Evolutionary conservation across 2,888 invertebrate genomes (phyloP), one percentile per base, ranked within the genome.

Genomic region (Agonum fuliginosum): DNA sequence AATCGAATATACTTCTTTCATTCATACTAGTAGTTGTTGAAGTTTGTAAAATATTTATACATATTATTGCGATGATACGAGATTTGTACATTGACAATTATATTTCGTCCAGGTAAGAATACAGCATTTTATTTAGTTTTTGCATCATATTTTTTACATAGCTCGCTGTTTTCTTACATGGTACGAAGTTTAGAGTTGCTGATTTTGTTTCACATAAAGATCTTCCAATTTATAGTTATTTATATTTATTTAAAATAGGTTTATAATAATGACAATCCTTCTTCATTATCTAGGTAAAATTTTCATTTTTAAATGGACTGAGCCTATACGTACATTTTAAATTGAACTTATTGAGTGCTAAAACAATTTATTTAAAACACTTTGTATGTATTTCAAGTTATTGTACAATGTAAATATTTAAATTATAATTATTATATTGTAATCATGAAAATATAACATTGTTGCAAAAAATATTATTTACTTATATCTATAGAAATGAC

Each of bases 391-490:
- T 65, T 65, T 75, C 20, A 73, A 75, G 30, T 75, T 73, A 73
- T 58, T 75, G 30, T 75, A 75, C 46, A 75, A 75, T 75, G 75
- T 75, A 74, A 74, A 74, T 65, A 75, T 67, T 67, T 75, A 43
- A 67, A 62, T 75, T 67, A 75, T 67, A 75, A 62, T 48, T 58
- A 75, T 67, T 75, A 54, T 73, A 62, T 65, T 75, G 67, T 75
- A 75, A 65, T 48, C 67, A 67, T 48, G 62, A 74, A 75, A 75
- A 73, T 73, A 75, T 75, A 67, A 67, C 37, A 67, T 75, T 75
- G 75, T 67, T 67, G 67, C 65, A 75, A 75, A 75, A 67, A 48
- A 24, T 6, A 30, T 62, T 14, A 19, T 48, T 48, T 10, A 20
- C 30, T n/a, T n/a, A n/a, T n/a, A n/a, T n/a, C n/a, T 27, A 10